Evolutionary conservation across 92 coral and sea anemone species (phyloP).

Genomic region (Siderastrea radians): DNA sequence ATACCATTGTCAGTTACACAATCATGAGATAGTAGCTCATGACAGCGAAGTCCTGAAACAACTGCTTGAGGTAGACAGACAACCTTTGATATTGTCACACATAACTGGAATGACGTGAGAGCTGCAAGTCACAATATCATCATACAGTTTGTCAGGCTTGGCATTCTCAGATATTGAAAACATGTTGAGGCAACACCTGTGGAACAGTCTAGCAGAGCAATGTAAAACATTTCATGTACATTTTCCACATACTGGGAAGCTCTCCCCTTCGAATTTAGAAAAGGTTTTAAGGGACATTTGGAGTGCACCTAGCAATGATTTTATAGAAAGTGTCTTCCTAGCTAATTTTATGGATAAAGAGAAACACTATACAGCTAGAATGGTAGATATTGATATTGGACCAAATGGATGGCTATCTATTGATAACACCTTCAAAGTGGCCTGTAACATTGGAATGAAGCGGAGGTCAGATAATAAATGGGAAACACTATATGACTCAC

Average conservation of each 20-base stretch:
- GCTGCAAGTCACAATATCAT: conserved; percentile 38
- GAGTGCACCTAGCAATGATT: conserved; percentile 41
- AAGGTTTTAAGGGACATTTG: conserved; percentile 25
- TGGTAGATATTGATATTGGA: conserved; percentile 22
- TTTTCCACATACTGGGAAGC: conserved; percentile 12
- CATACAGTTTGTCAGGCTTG: conserved; percentile 34
- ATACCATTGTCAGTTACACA: background rate
- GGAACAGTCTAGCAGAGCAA: too few species aligned
- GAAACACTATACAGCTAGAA: conserved; percentile 36
- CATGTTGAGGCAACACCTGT: too few species aligned
- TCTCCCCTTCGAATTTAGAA: conserved; percentile 34
- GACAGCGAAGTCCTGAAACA: conserved; percentile 39
- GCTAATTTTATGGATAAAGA: conserved; percentile 62
- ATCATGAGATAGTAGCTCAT: conserved; percentile 64
- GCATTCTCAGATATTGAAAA: conserved; percentile 29
- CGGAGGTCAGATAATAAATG: conserved; percentile 33
- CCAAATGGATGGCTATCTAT: conserved; percentile 46
- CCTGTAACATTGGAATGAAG: conserved; percentile 40
- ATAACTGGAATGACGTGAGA: background rate
- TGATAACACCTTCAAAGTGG: conserved; percentile 62
- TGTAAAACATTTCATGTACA: background rate
- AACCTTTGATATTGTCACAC: background rate
- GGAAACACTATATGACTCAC: conserved; percentile 42
- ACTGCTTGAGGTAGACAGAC: conserved; percentile 30
- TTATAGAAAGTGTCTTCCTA: conserved; percentile 36